A percentile compares a stretch with the other conserved stretches of the same genome.
These are phyloP conservation scores for Trachythela sp. DNA, from an alignment of 64 coral and sea anemone genomes.

Conservation along the genomic window DNA sequence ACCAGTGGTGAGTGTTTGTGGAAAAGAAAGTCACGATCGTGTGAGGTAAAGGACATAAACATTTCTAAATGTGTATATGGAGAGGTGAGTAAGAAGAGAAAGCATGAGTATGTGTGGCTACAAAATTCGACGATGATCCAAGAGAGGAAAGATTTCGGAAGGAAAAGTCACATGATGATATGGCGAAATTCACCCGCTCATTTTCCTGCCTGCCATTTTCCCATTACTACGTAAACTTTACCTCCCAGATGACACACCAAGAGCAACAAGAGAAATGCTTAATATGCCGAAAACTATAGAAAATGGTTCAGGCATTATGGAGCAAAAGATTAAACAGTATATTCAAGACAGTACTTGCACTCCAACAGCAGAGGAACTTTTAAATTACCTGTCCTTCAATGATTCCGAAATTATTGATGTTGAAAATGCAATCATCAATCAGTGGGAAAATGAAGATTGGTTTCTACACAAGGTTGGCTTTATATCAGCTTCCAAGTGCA, in stretches of 20 bases:
- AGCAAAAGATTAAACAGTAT: not conserved
- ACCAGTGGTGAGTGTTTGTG: not conserved
- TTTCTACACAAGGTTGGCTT: not conserved
- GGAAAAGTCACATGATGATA: not conserved
- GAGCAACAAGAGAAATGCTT: not conserved
- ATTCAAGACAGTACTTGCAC: not conserved
- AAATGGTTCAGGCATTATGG: not conserved
- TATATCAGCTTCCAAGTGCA: slow-evolving; percentile 3
- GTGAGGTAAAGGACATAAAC: not conserved
- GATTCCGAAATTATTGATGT: not conserved
- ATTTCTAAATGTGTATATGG: not conserved
- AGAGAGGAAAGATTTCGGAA: not conserved
- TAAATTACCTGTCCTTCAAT: not conserved
- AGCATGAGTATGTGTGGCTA: not conserved
- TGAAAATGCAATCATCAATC: not conserved
- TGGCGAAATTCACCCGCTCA: not conserved
- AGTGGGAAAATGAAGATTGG: not conserved
- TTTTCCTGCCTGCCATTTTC: not conserved
- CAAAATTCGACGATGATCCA: not conserved
- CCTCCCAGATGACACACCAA: not conserved
- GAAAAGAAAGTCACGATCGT: not conserved
- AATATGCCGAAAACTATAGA: not conserved
- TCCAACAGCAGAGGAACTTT: not conserved
- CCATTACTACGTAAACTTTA: not conserved
- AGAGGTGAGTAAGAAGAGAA: not conserved